A percentile compares a stretch with the other conserved stretches of the same genome.
Evolutionary conservation across 2,113 vertebrate species (phyloP).

Genomic region (Dipodomys ordii): DNA sequence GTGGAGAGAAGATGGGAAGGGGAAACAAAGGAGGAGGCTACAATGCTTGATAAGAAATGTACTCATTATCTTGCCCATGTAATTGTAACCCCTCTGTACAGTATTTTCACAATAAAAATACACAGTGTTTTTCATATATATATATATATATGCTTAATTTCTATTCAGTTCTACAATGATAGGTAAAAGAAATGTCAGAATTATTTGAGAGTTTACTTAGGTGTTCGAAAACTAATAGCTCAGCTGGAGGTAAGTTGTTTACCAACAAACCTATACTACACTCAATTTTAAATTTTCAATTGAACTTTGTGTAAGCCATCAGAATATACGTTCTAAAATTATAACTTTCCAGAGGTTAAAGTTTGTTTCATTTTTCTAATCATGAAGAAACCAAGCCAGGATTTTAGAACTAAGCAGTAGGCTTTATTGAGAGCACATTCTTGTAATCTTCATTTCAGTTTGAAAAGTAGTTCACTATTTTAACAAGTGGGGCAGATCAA

Average conservation of each 20-base stretch:
- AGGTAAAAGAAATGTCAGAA: rapidly evolving
- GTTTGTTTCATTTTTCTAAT: conserved; percentile 16
- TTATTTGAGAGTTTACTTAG: not conserved
- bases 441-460: conserved; percentile 1
- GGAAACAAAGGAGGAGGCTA: too few species aligned
- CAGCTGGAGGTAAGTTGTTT: not conserved
- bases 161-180: not conserved
- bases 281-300: conserved; percentile 6
- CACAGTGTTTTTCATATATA: not conserved
- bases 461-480: conserved; percentile 1
- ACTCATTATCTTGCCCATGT: too few species aligned
- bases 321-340: not conserved
- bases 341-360: not conserved
- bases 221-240: not conserved
- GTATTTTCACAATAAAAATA: not conserved
- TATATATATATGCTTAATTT: not conserved
- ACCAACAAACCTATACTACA: not conserved
- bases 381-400: not conserved
- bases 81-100: too few species aligned
- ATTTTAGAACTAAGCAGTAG: conserved; percentile 16
- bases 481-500: not conserved
- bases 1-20: too few species aligned
- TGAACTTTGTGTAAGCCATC: not conserved
- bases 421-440: not conserved
- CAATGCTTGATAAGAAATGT: too few species aligned